Evolutionary conservation across 2,888 invertebrate genomes (phyloP).

Genomic region (Venusia cambrica): DNA sequence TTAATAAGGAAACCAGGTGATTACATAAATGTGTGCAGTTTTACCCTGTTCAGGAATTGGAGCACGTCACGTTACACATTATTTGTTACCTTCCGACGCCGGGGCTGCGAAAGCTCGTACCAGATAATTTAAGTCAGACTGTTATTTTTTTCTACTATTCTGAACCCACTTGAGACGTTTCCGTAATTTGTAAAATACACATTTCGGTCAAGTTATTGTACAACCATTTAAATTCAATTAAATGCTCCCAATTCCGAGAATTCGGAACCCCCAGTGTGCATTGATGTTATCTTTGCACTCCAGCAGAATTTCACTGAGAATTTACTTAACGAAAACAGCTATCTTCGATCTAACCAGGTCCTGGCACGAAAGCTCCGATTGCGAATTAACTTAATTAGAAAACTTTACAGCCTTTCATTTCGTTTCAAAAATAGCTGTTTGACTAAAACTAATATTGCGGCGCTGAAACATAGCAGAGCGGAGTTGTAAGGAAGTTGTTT

Average conservation of each 20-base stretch:
- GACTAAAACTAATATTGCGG: slow-evolving; percentile 78
- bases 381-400: slow-evolving; percentile 77
- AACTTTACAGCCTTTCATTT: slow-evolving; percentile 69
- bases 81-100: slow-evolving; percentile 4
- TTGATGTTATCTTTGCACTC: slow-evolving; percentile 55
- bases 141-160: slow-evolving; percentile 18
- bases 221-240: slow-evolving; percentile 5
- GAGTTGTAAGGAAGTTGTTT: slow-evolving; percentile 78
- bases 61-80: slow-evolving; percentile 10
- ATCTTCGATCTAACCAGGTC: slow-evolving; percentile 52
- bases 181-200: slow-evolving; percentile 13
- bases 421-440: slow-evolving; percentile 75
- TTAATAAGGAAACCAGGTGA: too few species aligned
- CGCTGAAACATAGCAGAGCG: slow-evolving; percentile 68
- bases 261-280: slow-evolving; percentile 22
- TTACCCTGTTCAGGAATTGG: slow-evolving; percentile 2
- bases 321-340: slow-evolving; percentile 49
- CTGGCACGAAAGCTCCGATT: slow-evolving; percentile 50
- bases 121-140: slow-evolving; percentile 12
- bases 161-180: neutral
- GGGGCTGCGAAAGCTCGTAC: slow-evolving; percentile 9
- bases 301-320: slow-evolving; percentile 38
- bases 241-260: neutral
- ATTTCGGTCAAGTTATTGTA: slow-evolving; percentile 8
- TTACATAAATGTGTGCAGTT: too few species aligned